phyloP scores from a whole-genome alignment of 2,888 invertebrate genomes.

The Carabus problematicus region DNA sequence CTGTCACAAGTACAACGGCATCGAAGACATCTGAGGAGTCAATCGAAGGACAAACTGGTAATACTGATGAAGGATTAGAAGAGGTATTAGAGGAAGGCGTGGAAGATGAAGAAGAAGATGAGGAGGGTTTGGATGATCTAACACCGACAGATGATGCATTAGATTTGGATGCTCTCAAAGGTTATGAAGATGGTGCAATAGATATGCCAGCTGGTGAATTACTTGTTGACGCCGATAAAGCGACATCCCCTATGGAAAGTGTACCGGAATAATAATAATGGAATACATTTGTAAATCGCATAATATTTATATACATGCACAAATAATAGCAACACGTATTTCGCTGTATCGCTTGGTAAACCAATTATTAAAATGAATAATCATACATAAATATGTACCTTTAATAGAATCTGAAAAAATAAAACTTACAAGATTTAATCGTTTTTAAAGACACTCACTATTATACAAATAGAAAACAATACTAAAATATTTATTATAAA shows the following conservation, averaged over 20 bases:
- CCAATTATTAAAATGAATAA: no score
- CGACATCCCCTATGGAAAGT: conserved; percentile 21
- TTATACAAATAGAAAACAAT: no score
- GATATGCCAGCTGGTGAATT: neutral
- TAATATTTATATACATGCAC: no score
- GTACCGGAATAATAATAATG: no score
- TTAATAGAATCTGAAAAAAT: no score
- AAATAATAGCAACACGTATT: no score
- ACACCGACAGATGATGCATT: conserved; percentile 25
- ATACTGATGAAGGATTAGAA: conserved; percentile 54
- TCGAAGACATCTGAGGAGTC: conserved; percentile 16
- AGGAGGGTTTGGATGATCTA: conserved; percentile 49
- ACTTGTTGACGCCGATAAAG: conserved; percentile 29
- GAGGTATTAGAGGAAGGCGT: conserved; percentile 53
- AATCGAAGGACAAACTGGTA: conserved; percentile 45
- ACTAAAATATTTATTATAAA: no score
- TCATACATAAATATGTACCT: no score
- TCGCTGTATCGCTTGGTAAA: no score
- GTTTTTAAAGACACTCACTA: no score
- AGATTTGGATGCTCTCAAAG: conserved; percentile 15
- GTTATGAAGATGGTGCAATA: conserved; percentile 1
- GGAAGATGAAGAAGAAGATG: conserved; percentile 51
- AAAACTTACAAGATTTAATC: no score
- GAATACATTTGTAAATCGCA: no score
- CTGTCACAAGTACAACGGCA: neutral